Conservation (phyloP, 2,113 vertebrate genomes). For the Aegotheles bennettii region DNA sequence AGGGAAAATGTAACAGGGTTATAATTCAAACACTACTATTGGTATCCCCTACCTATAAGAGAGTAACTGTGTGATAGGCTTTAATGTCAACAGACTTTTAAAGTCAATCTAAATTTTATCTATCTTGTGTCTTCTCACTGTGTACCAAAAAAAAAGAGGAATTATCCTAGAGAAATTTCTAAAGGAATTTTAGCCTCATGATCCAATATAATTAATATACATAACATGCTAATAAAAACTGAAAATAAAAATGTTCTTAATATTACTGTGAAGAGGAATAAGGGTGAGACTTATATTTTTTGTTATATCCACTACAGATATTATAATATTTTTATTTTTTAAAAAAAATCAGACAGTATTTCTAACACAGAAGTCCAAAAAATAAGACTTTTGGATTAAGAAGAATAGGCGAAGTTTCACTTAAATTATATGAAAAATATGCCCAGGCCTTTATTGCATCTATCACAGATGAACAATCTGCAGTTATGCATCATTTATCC, state of each 20-base stretch:
- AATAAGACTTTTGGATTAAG: not conserved
- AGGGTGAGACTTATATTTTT: not conserved
- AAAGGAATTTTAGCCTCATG: not conserved
- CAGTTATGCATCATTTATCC: not conserved
- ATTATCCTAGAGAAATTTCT: not conserved
- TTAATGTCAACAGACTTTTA: not conserved
- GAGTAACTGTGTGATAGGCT: not conserved
- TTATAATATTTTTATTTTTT: not conserved
- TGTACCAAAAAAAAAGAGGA: not conserved
- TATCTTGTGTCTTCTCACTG: not conserved
- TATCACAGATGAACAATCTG: slow-evolving; percentile 4
- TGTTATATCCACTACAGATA: not conserved
- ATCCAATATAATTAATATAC: not conserved
- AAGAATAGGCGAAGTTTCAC: not conserved
- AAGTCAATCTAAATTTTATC: not conserved
- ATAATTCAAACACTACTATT: not conserved
- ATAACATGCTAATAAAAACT: not conserved
- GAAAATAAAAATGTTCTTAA: not conserved
- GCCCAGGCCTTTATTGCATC: not conserved
- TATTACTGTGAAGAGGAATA: not conserved
- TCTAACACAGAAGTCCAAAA: not conserved
- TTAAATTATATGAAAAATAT: not conserved
- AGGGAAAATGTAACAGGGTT: fast-evolving
- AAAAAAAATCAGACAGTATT: not conserved
- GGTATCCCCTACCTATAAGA: not conserved